A percentile compares a stretch with the other conserved stretches of the same genome.
Conservation (phyloP, 2,888 invertebrate species). For the Drosophila stalkeri region DNA sequence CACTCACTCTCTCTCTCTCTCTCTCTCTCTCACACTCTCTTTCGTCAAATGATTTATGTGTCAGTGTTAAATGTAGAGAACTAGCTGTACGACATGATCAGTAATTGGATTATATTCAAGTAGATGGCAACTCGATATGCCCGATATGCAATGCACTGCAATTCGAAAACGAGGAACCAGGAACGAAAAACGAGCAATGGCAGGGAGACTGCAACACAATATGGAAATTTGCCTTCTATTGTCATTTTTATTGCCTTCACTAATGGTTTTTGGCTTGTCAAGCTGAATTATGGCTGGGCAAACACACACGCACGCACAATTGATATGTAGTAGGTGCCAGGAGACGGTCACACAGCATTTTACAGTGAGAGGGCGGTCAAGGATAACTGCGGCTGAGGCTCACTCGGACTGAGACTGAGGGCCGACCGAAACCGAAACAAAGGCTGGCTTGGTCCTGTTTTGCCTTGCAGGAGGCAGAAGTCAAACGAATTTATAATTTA, state of each 20-base stretch:
- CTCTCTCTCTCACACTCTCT: slow-evolving; percentile 20
- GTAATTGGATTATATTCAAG: slow-evolving; percentile 56
- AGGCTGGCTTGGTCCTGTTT: slow-evolving; percentile 32
- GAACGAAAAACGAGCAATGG: too few relatives aligned
- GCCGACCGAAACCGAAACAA: slow-evolving; percentile 35
- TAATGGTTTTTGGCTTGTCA: slow-evolving; percentile 80
- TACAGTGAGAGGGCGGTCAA: slow-evolving; percentile 74
- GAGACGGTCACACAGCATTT: slow-evolving; percentile 51
- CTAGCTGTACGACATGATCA: slow-evolving; percentile 43
- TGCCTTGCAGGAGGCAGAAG: slow-evolving; percentile 74
- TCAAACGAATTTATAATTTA: slow-evolving; percentile 81
- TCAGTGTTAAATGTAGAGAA: slow-evolving; percentile 44
- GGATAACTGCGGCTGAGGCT: slow-evolving; percentile 55
- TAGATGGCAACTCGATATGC: slow-evolving; percentile 52
- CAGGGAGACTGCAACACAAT: slow-evolving; percentile 40
- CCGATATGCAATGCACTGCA: slow-evolving; percentile 16
- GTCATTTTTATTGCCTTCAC: slow-evolving; percentile 79
- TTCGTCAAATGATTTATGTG: slow-evolving; percentile 69
- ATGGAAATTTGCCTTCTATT: slow-evolving; percentile 80
- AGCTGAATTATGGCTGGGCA: slow-evolving; percentile 73
- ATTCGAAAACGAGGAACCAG: slow-evolving; percentile 18
- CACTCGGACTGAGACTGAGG: slow-evolving; percentile 28
- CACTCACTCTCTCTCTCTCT: slow-evolving; percentile 31
- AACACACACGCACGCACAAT: slow-evolving; percentile 30
- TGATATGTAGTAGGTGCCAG: slow-evolving; percentile 60